Base-by-base conservation (phyloP, 2,113 vertebrate genomes). In the Drymodes brunneopygia region DNA sequence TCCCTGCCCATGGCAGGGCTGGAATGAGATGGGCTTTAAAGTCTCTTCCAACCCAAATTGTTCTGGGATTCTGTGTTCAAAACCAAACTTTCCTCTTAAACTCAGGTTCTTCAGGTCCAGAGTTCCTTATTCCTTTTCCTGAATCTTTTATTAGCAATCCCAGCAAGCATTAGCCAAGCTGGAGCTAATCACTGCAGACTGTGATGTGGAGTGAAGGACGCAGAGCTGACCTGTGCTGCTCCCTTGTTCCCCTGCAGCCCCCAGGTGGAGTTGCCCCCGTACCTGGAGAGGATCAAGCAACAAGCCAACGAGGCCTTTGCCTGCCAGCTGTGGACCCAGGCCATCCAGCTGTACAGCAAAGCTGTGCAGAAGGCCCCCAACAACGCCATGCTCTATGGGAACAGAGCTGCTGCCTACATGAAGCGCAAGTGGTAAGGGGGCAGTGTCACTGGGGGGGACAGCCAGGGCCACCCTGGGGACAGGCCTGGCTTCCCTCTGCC, bases 371-470 rank as follows among this genome's bases (percentile, higher is more conserved):
- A 98, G 72, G 99, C 99, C 75, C 98, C 98, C 94, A 98, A 98
- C 95, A 99, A 99, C 0, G 99, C 99, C 94, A 99, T 99, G 99
- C 98, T 99, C 31, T 99, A 99, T 0, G 99, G 99, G 47, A 99
- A 99, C 97, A 98, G 99, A 47, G 99, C 99, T 2, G 99, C 99
- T 11, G 99, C 99, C 81, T 99, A 99, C 97, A 99, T 99, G 99
- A 99, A 99, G 73, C 99, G 99, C 97, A 99, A 99, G 94, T 99
- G 99, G 99, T 99, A 88, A 91, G 98, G 88, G 53, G 61, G 11
- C 40, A 16, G 69, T 7, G 47, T 3, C 51, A 3, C 35, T 31
- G 16, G 9, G 14, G 53, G 58, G 12, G 42, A 3, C 42, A 3
- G 18, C 31, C 7, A 4, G 6, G n/a, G 5, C 31, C 45, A 3